Percentiles rank a stretch among this genome's conserved stretches.
Evolutionary conservation across 2,888 invertebrate genomes (phyloP).

Genomic region (Litoditis marina): DNA sequence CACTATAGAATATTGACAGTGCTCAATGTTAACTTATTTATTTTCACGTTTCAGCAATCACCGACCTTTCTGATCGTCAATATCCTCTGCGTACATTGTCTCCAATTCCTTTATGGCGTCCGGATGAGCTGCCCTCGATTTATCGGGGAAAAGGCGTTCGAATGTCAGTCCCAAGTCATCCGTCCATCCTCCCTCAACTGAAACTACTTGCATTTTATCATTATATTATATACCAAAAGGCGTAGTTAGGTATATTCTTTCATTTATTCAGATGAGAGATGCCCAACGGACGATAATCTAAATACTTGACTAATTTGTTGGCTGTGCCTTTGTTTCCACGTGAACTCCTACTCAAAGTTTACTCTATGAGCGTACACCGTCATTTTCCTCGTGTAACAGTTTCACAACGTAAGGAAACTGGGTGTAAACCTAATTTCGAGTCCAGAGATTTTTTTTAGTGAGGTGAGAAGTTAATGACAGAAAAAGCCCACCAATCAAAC

Average conservation of each 20-base stretch:
- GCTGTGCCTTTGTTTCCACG: too few species aligned
- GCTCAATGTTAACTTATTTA: too few species aligned
- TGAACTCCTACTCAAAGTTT: neutral
- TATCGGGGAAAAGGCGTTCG: slow-evolving; percentile 5
- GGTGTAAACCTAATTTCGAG: neutral
- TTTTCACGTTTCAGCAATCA: too few species aligned
- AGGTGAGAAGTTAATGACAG: too few species aligned
- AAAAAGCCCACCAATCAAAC: slow-evolving; percentile 7
- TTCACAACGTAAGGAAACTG: neutral
- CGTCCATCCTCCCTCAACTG: slow-evolving; percentile 8
- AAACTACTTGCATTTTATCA: too few species aligned
- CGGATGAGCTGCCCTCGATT: slow-evolving; percentile 3
- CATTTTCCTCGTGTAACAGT: neutral
- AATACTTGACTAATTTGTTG: too few species aligned
- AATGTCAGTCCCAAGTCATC: neutral
- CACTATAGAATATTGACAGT: too few species aligned
- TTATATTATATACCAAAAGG: too few species aligned
- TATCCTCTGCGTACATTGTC: neutral
- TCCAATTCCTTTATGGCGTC: slow-evolving; percentile 4
- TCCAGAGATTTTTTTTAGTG: too few species aligned
- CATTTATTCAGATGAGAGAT: too few species aligned
- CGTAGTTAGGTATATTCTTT: too few species aligned
- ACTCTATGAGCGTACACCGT: neutral
- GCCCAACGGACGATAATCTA: too few species aligned
- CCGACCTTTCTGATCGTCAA: slow-evolving; percentile 4